These are phyloP conservation scores for Napeogenes inachia DNA, from an alignment of 2,888 invertebrate genomes.

Conservation along the genomic window DNA sequence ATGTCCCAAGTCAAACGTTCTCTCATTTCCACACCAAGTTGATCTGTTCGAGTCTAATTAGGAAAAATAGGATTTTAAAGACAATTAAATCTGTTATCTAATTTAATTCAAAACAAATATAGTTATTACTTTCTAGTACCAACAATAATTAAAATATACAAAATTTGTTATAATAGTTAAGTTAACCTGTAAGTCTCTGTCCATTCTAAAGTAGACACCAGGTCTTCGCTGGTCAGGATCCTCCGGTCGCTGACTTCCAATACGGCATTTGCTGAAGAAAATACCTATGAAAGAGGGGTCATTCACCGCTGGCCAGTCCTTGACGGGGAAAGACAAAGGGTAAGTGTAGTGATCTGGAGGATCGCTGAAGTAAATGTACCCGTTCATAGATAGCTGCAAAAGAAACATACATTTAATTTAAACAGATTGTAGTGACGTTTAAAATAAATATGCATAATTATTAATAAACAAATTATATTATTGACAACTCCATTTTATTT, in stretches of 20 bases:
- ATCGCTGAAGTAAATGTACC: constrained; percentile 92
- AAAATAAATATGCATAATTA: too few species aligned
- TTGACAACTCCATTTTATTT: too few species aligned
- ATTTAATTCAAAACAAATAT: too few species aligned
- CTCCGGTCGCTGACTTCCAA: constrained; percentile 83
- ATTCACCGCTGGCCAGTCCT: constrained; percentile 90
- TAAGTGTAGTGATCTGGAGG: constrained; percentile 91
- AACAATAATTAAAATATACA: background rate
- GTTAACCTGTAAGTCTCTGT: constrained; percentile 68
- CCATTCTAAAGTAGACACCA: constrained; percentile 88
- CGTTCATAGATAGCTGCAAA: constrained; percentile 85
- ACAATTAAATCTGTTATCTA: too few species aligned
- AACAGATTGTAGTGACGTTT: too few species aligned
- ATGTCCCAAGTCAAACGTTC: constrained; percentile 93
- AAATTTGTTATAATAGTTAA: background rate
- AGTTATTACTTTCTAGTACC: background rate
- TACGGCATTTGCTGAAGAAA: constrained; percentile 92
- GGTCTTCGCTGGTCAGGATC: constrained; percentile 87
- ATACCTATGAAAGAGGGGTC: constrained; percentile 97
- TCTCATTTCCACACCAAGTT: constrained; percentile 89
- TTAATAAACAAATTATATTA: too few species aligned
- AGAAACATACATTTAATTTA: constrained; percentile 10
- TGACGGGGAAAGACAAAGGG: constrained; percentile 90
- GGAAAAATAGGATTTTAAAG: background rate
- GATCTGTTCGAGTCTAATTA: constrained; percentile 82